phyloP scores from a whole-genome alignment of 2,113 vertebrate genomes.

The Forbesichthys agassizii region DNA sequence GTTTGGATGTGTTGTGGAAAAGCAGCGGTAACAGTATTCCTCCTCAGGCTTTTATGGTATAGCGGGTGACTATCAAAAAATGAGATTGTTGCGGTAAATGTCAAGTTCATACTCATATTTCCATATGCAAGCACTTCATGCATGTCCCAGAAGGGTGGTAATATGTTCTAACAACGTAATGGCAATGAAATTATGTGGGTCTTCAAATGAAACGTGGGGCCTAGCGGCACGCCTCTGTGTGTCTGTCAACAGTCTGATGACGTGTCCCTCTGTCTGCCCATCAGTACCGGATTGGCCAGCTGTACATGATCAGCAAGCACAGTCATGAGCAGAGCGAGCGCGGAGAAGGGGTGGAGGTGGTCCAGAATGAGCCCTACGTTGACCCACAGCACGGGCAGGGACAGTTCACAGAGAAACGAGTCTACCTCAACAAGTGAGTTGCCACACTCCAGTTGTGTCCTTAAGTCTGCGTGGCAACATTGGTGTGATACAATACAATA shows the following conservation, averaged over 20 bases:
- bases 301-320: slow-evolving; percentile 98
- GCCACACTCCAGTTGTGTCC: neutral
- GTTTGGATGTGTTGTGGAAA: slow-evolving; percentile 20
- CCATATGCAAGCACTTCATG: neutral
- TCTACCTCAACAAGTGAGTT: slow-evolving; percentile 93
- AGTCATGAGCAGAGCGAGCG: slow-evolving; percentile 95
- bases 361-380: slow-evolving; percentile 91
- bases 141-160: neutral
- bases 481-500: too few relatives aligned
- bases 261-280: slow-evolving; percentile 43
- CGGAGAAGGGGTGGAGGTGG: slow-evolving; percentile 93
- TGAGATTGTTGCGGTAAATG: slow-evolving; percentile 10
- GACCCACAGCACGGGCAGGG: slow-evolving; percentile 90
- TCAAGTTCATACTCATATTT: slow-evolving; percentile 9
- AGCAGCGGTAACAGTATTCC: slow-evolving; percentile 28
- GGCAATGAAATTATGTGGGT: too few relatives aligned
- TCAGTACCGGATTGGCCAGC: slow-evolving; percentile 92
- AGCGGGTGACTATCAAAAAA: slow-evolving; percentile 9
- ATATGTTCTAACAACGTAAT: neutral
- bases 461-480: neutral
- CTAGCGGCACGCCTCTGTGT: neutral
- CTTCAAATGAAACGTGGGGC: slow-evolving; percentile 4
- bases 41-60: slow-evolving; percentile 36
- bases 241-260: slow-evolving; percentile 24
- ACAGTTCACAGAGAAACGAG: slow-evolving; percentile 92